Evolutionary conservation across 2,888 invertebrate species (phyloP), one percentile per base, ranked within the genome.

Genomic region (Stegophylla sp.): DNA sequence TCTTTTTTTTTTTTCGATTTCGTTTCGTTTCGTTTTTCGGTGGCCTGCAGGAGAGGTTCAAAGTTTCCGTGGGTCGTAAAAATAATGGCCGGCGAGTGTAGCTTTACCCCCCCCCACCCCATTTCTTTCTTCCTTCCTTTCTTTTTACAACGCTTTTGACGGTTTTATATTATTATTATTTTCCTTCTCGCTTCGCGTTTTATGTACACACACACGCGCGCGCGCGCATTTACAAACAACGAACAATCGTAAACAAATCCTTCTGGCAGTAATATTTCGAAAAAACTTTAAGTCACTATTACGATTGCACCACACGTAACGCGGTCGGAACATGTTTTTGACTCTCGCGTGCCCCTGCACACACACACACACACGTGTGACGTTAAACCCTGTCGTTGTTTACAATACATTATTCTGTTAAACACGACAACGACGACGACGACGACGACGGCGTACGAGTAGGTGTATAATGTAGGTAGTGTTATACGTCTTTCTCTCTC

Each of bases 221-320:
- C 4, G 17, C 15, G 34, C 4, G 4, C n/a, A 48, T 17, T 34
- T 20, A 69, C 56, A 59, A 48, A 69, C 45, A 43, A 67, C 61
- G 59, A 77, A 77, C 67, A 77, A 77, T 77, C 77, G 67, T 77
- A 77, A 69, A 77, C 77, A 69, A 77, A 77, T 77, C 67, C 77
- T 56, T 28, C 45, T 28, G 67, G 69, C 77, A n/a, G 64, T 41
- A 34, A 66, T 53, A 53, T 66, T 34, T 53, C 51, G 12, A 13
- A 66, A 64, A 51, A 66, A 64, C 72, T 73, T 59, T 45, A 59
- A 73, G 72, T 59, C 56, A 56, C 56, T 59, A 72, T 72, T 43
- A 34, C 28, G 51, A n/a, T n/a, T n/a, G n/a, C n/a, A n/a, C n/a
- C n/a, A n/a, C n/a, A n/a, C 20, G 12, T 17, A 20, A 43, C 56